These are phyloP conservation scores for Panorpa germanica DNA, from an alignment of 2,888 invertebrate species.

Conservation along the genomic window DNA sequence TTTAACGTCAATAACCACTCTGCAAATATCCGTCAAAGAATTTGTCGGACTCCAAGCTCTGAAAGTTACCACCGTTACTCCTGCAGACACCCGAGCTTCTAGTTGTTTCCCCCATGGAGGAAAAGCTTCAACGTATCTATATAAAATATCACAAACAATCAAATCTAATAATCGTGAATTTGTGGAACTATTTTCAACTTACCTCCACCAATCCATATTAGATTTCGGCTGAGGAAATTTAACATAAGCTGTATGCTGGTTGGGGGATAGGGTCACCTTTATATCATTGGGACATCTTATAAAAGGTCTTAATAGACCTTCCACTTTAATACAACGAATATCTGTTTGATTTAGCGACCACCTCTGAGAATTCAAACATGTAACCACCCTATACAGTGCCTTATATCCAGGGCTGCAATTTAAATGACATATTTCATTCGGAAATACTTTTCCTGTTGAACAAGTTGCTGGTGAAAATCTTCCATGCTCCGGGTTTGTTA, in stretches of 20 bases:
- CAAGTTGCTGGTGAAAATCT: constrained; percentile 30
- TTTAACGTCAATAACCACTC: constrained; percentile 35
- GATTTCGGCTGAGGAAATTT: constrained; percentile 32
- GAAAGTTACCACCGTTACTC: constrained; percentile 36
- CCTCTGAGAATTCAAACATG: constrained; percentile 19
- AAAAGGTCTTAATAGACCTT: constrained; percentile 28
- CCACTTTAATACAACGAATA: constrained; percentile 18
- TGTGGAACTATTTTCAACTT: constrained; percentile 14
- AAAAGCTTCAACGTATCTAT: constrained; percentile 33
- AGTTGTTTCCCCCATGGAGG: constrained; percentile 42
- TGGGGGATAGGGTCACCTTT: constrained; percentile 30
- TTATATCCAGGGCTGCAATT: constrained; percentile 28
- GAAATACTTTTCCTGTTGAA: constrained; percentile 23
- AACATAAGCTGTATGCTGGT: constrained; percentile 19
- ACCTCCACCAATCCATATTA: constrained; percentile 44
- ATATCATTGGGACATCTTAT: constrained; percentile 44
- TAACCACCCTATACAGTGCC: constrained; percentile 18
- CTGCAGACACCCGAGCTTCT: constrained; percentile 34
- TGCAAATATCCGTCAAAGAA: constrained; percentile 33
- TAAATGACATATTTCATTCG: constrained; percentile 28
- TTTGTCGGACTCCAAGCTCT: constrained; percentile 34
- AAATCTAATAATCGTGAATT: constrained; percentile 1
- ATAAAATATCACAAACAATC: constrained; percentile 11
- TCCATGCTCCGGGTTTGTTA: constrained; percentile 28
- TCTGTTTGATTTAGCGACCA: constrained; percentile 20